Evolutionary conservation across 2,888 invertebrate genomes (phyloP), one percentile per base, ranked within the genome.

Genomic region (Brachypterus glaber): DNA sequence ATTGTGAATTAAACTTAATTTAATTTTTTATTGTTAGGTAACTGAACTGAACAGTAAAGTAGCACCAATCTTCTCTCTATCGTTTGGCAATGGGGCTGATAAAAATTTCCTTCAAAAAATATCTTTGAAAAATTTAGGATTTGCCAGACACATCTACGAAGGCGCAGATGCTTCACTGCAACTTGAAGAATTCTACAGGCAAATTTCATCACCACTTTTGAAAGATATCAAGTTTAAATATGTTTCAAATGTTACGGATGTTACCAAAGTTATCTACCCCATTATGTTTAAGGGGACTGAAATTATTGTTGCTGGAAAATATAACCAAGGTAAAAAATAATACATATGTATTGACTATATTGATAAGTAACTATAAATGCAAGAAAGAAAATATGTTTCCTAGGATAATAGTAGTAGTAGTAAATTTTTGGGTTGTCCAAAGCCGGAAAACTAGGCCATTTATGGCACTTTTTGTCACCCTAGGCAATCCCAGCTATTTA

Each of bases 41-140:
- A 65, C 68, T 0, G 71, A 73, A 52, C 62, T 68, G 43, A 76
- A 77, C 58, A 59, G 45, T 15, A 70, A 69, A 57, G 50, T 49
- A 40, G 39, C 54, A 2, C 56, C 77, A 4, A 72, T 83, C 39
- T 82, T 76, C 57, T 73, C 76, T 1, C 66, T 85, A 29, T 81
- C 79, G n/a, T 82, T 84, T 53, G 83, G 83, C 2, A 71, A 72
- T 40, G 77, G 75, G 39, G 79, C 81, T 0, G 78, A 82, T 58
- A 72, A 75, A 48, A 63, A 69, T 14, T 78, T 83, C 59, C 61
- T 85, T 14, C 74, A 77, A 51, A 75, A 74, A 54, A 55, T 84
- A 30, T 74, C 82, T 0, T 63, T 76, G 12, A 71, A 74, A 41
- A 82, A 81, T 62, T 68, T 68, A 17, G 84, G 81, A 3, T 77